Conservation (phyloP, 2,797 vertebrate genomes). For the Tarsius wallacei region DNA sequence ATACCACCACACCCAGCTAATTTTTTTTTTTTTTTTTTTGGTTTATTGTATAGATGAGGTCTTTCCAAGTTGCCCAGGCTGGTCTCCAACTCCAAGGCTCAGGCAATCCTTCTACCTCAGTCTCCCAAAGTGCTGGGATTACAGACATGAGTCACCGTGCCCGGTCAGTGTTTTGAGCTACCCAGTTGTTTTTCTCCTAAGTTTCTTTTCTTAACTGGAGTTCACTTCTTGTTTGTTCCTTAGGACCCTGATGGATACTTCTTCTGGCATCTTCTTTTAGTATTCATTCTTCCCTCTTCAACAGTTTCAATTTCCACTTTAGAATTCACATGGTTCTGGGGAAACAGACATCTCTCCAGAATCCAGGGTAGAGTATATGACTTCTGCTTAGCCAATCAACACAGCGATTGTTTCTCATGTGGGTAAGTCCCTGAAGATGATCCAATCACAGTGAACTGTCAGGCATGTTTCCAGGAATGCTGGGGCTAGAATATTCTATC, state of each 20-base stretch:
- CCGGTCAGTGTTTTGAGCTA: background rate
- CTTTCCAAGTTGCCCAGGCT: no score
- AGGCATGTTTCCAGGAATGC: background rate
- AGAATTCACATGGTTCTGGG: background rate
- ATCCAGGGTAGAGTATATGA: background rate
- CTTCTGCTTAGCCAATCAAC: background rate
- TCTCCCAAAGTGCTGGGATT: no score
- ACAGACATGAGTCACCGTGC: no score
- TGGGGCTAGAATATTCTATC: background rate
- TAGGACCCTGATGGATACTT: background rate
- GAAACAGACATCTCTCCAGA: background rate
- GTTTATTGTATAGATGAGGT: no score
- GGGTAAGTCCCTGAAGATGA: background rate
- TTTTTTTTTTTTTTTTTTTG: no score
- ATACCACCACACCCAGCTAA: no score
- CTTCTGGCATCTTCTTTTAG: background rate
- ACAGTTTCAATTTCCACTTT: background rate
- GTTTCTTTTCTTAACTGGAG: background rate
- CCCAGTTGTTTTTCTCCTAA: background rate
- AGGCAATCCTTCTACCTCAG: no score
- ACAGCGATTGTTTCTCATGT: background rate
- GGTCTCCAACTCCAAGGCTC: no score
- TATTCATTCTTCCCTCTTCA: background rate
- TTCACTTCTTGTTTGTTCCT: background rate
- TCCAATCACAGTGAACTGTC: background rate